Base-by-base conservation (phyloP, 2,113 vertebrate species). In the Muntiacus muntjak region DNA sequence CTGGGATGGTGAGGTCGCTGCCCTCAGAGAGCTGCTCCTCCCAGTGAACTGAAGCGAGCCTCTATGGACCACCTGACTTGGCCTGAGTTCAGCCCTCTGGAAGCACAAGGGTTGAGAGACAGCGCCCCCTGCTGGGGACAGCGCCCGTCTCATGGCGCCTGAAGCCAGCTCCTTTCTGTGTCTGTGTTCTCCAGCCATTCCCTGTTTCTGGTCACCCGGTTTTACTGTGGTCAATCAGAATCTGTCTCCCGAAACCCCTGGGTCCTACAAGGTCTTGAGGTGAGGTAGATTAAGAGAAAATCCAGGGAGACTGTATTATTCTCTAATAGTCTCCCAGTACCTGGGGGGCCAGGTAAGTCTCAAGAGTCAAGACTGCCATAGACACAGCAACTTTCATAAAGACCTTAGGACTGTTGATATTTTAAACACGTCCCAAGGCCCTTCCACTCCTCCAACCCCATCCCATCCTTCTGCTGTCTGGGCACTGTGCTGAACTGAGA, bases 81-180 rank as follows among this genome's bases (percentile, higher is more conserved):
- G 0, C n/a, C 33, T 45, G 55, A 84, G 43, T 40, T 55, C 43
- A 79, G 21, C 2, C 43, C 17, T 71, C 50, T 36, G 67, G 50
- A 60, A 36, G 26, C 0, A 1, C 30, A 9, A 15, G 28, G 52
- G 45, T 33, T 19, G n/a, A 62, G 57, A 82, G 30, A 28, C 25
- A 36, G 79, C 25, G 40, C 58, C n/a, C 30, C 50, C 25, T 8
- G 33, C 10, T 12, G 0, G 10, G 58, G 67, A 30, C 30, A 84
- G 64, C 1, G 1, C 43, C 5, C 1, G 0, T 87, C 54, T 67
- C 3, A 0, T 8, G 60, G 91, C 45, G 30, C n/a, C 33, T 21
- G 23, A 55, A 84, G 57, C 64, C 21, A 6, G 1, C 15, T 14
- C 36, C 84, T 74, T 52, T 55, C 82, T 23, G 19, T 0, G 21